A percentile compares a stretch with the other conserved stretches of the same genome.
phyloP scores from a whole-genome alignment of 2,113 vertebrate genomes.

The Empidonax alnorum region DNA sequence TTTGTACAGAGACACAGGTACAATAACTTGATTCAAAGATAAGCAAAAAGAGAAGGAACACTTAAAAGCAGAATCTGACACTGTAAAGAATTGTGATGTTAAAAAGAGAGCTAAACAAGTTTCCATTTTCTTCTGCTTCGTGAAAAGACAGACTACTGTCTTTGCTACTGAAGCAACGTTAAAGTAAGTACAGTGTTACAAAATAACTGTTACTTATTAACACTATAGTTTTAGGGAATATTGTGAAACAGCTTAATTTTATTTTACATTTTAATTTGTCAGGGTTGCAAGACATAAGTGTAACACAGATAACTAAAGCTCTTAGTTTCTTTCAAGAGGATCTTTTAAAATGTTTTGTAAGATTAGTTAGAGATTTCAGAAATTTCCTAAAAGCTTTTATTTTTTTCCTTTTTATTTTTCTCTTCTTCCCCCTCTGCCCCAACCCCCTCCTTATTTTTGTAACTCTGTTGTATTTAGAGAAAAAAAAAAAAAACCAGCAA shows the following conservation, averaged over 20 bases:
- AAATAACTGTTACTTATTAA: not conserved
- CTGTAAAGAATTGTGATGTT: constrained; percentile 14
- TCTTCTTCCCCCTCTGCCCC: not conserved
- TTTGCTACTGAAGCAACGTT: not conserved
- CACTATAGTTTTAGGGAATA: not conserved
- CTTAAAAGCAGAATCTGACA: constrained; percentile 23
- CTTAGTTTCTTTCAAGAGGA: not conserved
- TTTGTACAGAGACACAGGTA: constrained; percentile 59
- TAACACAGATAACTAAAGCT: not conserved
- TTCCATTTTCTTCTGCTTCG: constrained; percentile 40
- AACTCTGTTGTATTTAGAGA: not conserved
- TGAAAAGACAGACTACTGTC: constrained; percentile 7
- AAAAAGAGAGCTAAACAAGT: constrained; percentile 1
- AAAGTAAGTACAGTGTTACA: not conserved
- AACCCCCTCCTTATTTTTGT: not conserved
- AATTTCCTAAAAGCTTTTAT: not conserved
- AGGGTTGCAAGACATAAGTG: not conserved
- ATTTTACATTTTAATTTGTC: not conserved
- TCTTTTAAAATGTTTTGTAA: not conserved
- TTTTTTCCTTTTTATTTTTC: not conserved
- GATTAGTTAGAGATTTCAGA: not conserved
- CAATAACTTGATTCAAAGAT: constrained; percentile 6
- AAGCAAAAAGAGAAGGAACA: not conserved
- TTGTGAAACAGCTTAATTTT: not conserved
- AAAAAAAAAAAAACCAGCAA: not conserved